These are phyloP conservation scores for Oscheius sp. DNA, from an alignment of 2,888 invertebrate genomes.

Conservation along the genomic window DNA sequence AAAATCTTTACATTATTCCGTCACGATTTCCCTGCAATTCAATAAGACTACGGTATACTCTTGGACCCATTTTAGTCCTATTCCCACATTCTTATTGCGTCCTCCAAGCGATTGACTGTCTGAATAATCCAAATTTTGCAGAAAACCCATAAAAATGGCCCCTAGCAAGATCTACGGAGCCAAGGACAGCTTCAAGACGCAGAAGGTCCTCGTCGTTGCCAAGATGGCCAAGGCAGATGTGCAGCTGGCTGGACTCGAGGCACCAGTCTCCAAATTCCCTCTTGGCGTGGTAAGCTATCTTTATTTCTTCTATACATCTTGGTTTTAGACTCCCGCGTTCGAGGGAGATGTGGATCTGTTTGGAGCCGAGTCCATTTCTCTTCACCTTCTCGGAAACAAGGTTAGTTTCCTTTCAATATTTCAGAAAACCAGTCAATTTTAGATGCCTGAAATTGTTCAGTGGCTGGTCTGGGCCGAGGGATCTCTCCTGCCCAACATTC, in stretches of 20 bases:
- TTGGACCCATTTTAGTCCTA: too few relatives aligned
- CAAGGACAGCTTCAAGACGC: constrained; percentile 96
- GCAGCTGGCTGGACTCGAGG: constrained; percentile 70
- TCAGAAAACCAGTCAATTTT: not conserved
- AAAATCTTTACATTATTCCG: too few relatives aligned
- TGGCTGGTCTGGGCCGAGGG: constrained; percentile 90
- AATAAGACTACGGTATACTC: too few relatives aligned
- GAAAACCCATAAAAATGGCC: constrained; percentile 34
- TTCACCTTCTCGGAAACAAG: constrained; percentile 55
- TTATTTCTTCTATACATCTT: constrained; percentile 29
- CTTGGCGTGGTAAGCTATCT: constrained; percentile 64
- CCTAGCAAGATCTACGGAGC: constrained; percentile 90
- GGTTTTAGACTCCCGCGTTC: constrained; percentile 67
- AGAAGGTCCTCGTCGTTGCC: constrained; percentile 96
- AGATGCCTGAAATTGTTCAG: constrained; percentile 83
- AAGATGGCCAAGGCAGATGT: constrained; percentile 87
- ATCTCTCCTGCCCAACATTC: constrained; percentile 91
- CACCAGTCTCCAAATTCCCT: constrained; percentile 69
- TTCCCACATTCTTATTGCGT: too few relatives aligned
- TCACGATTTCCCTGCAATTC: too few relatives aligned
- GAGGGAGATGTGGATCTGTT: constrained; percentile 66
- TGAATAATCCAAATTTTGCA: too few relatives aligned
- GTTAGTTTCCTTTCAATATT: not conserved
- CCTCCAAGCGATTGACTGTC: too few relatives aligned
- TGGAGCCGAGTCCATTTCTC: constrained; percentile 70